These are phyloP conservation scores for Campoletis raptor DNA, from an alignment of 2,888 invertebrate genomes.

Conservation along the genomic window DNA sequence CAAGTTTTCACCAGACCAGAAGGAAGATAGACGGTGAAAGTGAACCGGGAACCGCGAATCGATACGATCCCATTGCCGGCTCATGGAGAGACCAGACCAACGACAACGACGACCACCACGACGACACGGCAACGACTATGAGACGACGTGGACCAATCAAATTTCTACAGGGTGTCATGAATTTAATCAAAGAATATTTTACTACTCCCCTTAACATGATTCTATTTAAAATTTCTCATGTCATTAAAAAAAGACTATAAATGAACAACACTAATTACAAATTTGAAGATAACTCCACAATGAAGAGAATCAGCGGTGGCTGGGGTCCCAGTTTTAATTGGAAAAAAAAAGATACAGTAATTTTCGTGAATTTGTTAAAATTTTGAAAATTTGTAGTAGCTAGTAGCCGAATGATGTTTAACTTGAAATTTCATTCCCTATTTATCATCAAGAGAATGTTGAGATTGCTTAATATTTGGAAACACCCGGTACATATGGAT, in stretches of 20 bases:
- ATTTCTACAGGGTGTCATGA: not conserved
- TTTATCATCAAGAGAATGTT: not conserved
- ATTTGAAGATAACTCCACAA: too few relatives aligned
- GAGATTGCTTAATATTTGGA: not conserved
- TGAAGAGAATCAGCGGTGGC: too few relatives aligned
- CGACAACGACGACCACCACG: slow-evolving; percentile 24
- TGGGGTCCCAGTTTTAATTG: too few relatives aligned
- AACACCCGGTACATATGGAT: not conserved
- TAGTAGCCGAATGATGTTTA: too few relatives aligned
- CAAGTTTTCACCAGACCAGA: slow-evolving; percentile 45
- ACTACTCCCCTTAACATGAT: too few relatives aligned
- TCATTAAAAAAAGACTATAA: too few relatives aligned
- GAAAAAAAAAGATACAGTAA: too few relatives aligned
- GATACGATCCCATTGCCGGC: slow-evolving; percentile 53
- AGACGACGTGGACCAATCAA: slow-evolving; percentile 5
- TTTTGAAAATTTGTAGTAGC: too few relatives aligned
- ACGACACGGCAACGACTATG: slow-evolving; percentile 22
- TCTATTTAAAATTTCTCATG: too few relatives aligned
- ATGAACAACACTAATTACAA: too few relatives aligned
- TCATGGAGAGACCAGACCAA: slow-evolving; percentile 45
- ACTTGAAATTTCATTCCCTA: not conserved
- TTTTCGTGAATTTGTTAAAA: too few relatives aligned
- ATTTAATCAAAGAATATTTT: too few relatives aligned
- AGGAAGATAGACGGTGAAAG: not conserved
- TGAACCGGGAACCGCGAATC: slow-evolving; percentile 39